Percentiles rank a stretch among this genome's conserved stretches.
These are phyloP conservation scores for Mobula hypostoma DNA, from an alignment of 2,113 vertebrate genomes.

Conservation along the genomic window DNA sequence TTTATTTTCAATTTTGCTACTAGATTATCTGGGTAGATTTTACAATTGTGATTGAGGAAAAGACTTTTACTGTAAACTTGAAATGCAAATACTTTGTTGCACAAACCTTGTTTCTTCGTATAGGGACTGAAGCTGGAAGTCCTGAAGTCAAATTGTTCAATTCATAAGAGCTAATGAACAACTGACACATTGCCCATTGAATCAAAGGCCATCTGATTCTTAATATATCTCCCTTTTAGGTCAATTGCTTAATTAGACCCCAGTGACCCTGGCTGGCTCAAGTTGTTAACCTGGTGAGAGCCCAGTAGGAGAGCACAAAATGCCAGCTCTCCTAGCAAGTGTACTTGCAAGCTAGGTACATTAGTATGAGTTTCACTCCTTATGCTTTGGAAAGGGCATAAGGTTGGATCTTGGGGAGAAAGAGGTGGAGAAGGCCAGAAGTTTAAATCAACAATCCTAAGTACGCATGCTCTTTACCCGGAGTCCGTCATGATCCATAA, in stretches of 20 bases:
- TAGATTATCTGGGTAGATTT: too few relatives aligned
- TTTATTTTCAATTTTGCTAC: too few relatives aligned
- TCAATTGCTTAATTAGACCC: slow-evolving; percentile 43
- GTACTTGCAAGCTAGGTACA: slow-evolving; percentile 36
- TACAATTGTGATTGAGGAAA: too few relatives aligned
- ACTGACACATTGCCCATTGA: background rate
- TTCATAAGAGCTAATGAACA: background rate
- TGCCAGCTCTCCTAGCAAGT: background rate
- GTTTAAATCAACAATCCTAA: slow-evolving; percentile 34
- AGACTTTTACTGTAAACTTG: too few relatives aligned
- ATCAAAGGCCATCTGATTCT: slow-evolving; percentile 38
- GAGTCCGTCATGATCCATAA: background rate
- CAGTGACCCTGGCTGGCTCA: slow-evolving; percentile 31
- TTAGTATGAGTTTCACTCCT: slow-evolving; percentile 41
- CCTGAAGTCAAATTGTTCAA: background rate
- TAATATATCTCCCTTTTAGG: slow-evolving; percentile 40
- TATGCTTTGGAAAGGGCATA: slow-evolving; percentile 22
- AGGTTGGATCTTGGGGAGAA: slow-evolving; percentile 25
- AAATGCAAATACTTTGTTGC: too few relatives aligned
- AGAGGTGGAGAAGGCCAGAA: slow-evolving; percentile 36
- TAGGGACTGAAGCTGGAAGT: background rate
- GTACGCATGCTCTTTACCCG: slow-evolving; percentile 29
- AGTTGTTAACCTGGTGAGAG: slow-evolving; percentile 42
- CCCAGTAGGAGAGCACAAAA: slow-evolving; percentile 36
- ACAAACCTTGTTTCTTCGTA: background rate